These are phyloP conservation scores for Eospalax fontanierii DNA, from an alignment of 2,797 vertebrate genomes.

Conservation along the genomic window DNA sequence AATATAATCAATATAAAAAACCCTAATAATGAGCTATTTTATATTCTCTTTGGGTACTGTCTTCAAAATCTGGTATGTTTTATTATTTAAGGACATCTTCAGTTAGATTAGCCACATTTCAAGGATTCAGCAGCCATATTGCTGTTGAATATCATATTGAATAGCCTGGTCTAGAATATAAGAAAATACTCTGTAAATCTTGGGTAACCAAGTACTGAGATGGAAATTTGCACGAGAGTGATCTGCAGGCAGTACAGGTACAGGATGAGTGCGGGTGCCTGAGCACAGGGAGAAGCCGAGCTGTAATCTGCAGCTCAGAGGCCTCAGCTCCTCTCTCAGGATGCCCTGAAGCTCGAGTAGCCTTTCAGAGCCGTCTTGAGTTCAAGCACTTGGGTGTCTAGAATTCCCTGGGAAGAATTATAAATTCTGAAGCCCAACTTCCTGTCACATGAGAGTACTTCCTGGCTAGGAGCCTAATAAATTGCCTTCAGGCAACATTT, in stretches of 20 bases:
- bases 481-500: neutral
- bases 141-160: neutral
- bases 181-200: neutral
- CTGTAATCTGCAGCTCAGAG: neutral
- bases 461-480: neutral
- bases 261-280: no score
- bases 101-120: neutral
- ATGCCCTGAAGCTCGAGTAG: neutral
- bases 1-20: neutral
- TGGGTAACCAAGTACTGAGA: neutral
- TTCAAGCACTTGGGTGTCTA: neutral
- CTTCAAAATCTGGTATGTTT: neutral
- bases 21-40: neutral
- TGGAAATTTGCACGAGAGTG: neutral
- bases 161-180: neutral
- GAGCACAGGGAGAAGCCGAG: neutral
- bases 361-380: neutral
- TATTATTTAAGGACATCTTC: neutral
- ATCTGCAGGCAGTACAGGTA: neutral
- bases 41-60: neutral
- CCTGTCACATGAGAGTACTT: neutral
- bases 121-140: neutral
- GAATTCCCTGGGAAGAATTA: neutral
- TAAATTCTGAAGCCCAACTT: neutral
- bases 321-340: neutral